phyloP scores from a whole-genome alignment of 2,113 vertebrate genomes.

The Lichenostomus cassidix region DNA sequence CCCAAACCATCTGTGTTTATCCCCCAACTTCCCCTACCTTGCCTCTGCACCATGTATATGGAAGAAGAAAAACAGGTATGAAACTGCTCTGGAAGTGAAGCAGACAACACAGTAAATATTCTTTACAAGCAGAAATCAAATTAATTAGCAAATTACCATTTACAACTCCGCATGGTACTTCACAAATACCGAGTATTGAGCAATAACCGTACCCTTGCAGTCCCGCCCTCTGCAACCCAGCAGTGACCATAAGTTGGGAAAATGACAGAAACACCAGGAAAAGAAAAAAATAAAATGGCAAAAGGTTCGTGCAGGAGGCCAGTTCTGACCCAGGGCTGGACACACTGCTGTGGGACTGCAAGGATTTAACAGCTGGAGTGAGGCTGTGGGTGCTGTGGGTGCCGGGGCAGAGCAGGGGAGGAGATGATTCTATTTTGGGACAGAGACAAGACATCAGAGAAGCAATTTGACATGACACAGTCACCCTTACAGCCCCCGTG shows the following conservation, averaged over 20 bases:
- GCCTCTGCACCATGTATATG: rapidly evolving
- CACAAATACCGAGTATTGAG: neutral
- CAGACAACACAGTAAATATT: neutral
- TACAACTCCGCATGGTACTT: neutral
- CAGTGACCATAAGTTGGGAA: neutral
- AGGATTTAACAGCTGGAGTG: neutral
- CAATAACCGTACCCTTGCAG: neutral
- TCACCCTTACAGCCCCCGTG: neutral
- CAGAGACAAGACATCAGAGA: neutral
- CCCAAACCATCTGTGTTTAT: neutral
- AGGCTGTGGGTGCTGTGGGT: neutral
- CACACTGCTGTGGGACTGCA: rapidly evolving
- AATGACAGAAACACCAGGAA: neutral
- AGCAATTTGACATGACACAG: neutral
- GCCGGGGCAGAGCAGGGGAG: neutral
- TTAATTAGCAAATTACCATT: neutral
- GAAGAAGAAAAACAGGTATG: neutral
- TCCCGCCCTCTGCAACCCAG: neutral
- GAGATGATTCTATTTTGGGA: neutral
- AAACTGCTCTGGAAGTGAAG: neutral
- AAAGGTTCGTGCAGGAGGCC: neutral
- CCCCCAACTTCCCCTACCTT: neutral
- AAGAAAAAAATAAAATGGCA: neutral
- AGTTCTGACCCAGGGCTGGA: neutral
- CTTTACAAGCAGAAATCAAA: neutral